These are phyloP conservation scores for Anguilla obscura DNA, from an alignment of 2,797 vertebrate species.

Conservation along the genomic window DNA sequence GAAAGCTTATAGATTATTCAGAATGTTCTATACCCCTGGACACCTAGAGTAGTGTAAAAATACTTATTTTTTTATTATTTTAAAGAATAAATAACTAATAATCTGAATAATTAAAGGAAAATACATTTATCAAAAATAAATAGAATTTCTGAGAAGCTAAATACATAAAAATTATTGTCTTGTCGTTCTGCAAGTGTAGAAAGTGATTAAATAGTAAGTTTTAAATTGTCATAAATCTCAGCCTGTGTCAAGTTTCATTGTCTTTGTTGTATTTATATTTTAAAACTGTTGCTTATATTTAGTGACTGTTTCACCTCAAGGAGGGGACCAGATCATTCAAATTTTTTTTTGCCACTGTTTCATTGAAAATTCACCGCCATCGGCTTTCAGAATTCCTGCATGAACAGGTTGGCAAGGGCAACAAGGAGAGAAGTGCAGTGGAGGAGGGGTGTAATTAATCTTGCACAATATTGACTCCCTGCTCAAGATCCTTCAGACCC, in stretches of 20 bases:
- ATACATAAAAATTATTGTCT: neutral
- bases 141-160: neutral
- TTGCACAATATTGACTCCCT: slow-evolving; percentile 70
- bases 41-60: too few relatives aligned
- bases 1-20: too few relatives aligned
- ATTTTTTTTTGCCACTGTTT: neutral
- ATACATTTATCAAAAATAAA: neutral
- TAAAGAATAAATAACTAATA: too few relatives aligned
- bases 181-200: neutral
- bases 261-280: neutral
- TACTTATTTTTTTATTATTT: too few relatives aligned
- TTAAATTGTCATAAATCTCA: neutral
- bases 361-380: neutral
- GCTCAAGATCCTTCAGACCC: slow-evolving; percentile 62
- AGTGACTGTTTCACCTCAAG: neutral
- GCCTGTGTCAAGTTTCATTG: neutral
- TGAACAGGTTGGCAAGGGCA: slow-evolving; percentile 28
- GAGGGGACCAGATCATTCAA: neutral
- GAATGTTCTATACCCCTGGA: too few relatives aligned
- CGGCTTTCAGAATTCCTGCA: neutral
- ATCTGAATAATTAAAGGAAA: neutral
- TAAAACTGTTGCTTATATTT: neutral
- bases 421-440: slow-evolving; percentile 47
- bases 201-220: neutral
- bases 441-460: slow-evolving; percentile 70